phyloP scores from a whole-genome alignment of 2,113 vertebrate species.

The Anolis carolinensis region DNA sequence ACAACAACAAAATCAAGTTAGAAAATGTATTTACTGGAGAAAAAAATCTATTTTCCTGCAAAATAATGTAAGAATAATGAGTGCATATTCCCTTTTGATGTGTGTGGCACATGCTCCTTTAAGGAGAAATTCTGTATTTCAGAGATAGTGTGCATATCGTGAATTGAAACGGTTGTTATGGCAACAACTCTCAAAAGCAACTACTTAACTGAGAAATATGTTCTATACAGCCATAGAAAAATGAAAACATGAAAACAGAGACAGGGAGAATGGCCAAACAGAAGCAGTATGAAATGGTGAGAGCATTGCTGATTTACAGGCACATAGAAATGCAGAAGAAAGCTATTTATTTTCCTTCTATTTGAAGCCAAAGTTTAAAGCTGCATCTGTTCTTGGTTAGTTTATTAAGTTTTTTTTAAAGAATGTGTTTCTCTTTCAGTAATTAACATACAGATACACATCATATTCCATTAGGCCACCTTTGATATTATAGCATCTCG shows the following conservation, averaged over 20 bases:
- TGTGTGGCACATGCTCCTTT: slow-evolving; percentile 80
- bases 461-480: neutral
- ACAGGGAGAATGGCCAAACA: slow-evolving; percentile 78
- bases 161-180: slow-evolving; percentile 86
- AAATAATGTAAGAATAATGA: slow-evolving; percentile 87
- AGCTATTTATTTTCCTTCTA: slow-evolving; percentile 16
- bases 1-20: slow-evolving; percentile 81
- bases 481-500: neutral
- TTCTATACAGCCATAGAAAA: slow-evolving; percentile 82
- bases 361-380: slow-evolving; percentile 53
- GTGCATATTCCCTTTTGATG: slow-evolving; percentile 82
- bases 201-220: slow-evolving; percentile 85
- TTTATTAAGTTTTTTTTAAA: slow-evolving; percentile 38
- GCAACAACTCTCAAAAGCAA: slow-evolving; percentile 86
- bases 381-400: slow-evolving; percentile 31
- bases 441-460: slow-evolving; percentile 39
- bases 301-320: slow-evolving; percentile 59
- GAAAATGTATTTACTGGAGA: slow-evolving; percentile 70
- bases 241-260: slow-evolving; percentile 85
- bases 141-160: slow-evolving; percentile 83
- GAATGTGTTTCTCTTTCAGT: slow-evolving; percentile 22
- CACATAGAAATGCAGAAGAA: slow-evolving; percentile 31
- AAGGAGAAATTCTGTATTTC: slow-evolving; percentile 84
- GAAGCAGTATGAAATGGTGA: slow-evolving; percentile 72
- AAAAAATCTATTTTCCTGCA: slow-evolving; percentile 81